These are phyloP conservation scores for Matsumurasca onukii DNA, from an alignment of 1,140 invertebrate species.

Conservation along the genomic window DNA sequence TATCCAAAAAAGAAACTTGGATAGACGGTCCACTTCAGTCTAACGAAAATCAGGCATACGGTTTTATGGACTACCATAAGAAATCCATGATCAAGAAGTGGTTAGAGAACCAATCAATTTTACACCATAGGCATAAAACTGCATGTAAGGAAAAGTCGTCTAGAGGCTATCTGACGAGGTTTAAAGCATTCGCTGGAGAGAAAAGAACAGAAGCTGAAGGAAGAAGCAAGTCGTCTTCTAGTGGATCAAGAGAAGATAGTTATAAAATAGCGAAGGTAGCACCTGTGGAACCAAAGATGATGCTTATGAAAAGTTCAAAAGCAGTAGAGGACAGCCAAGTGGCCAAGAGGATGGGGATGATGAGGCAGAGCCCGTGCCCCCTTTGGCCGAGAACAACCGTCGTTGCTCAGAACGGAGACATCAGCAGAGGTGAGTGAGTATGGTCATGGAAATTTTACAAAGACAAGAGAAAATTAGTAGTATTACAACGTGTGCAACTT, in stretches of 20 bases:
- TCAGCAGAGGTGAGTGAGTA: conserved; percentile 37
- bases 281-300: neutral
- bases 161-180: conserved; percentile 45
- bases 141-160: conserved; percentile 26
- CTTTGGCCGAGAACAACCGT: conserved; percentile 16
- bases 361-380: conserved; percentile 16
- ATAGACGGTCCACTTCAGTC: conserved; percentile 75
- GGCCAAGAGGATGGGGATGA: conserved; percentile 43
- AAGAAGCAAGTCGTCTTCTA: conserved; percentile 1
- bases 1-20: conserved; percentile 76
- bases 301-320: conserved; percentile 14
- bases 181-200: conserved; percentile 61
- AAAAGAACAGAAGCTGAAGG: conserved; percentile 42
- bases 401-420: conserved; percentile 34
- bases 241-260: neutral
- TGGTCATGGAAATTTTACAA: no score
- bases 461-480: no score
- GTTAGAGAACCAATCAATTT: conserved; percentile 87
- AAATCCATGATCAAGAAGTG: conserved; percentile 91
- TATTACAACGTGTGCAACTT: no score
- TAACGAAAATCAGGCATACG: conserved; percentile 56
- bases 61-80: conserved; percentile 89
- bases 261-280: neutral
- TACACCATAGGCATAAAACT: conserved; percentile 53
- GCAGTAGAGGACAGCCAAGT: conserved; percentile 36